Conservation (phyloP, 2,113 vertebrate genomes). For the Cephalopterus ornatus region DNA sequence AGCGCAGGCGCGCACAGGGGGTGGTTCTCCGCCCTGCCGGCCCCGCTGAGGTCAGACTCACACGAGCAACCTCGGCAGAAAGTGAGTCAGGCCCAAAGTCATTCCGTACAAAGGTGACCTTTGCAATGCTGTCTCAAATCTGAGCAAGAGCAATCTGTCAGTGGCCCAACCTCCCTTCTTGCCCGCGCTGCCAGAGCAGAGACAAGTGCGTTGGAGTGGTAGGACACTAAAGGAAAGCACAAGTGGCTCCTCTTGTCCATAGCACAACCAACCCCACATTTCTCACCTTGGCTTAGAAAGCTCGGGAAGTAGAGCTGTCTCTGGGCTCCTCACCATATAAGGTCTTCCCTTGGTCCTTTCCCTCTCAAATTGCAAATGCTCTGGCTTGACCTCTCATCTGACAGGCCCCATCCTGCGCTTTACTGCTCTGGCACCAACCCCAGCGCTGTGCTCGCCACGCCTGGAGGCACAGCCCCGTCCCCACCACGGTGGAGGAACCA, state of each 20-base stretch:
- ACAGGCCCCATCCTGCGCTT: neutral
- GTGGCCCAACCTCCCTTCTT: neutral
- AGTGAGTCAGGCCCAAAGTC: constrained; percentile 22
- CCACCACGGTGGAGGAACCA: rapidly evolving
- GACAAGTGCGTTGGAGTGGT: neutral
- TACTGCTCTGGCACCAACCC: neutral
- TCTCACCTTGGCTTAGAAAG: neutral
- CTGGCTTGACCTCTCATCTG: neutral
- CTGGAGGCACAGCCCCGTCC: neutral
- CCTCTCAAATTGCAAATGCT: neutral
- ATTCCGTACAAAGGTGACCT: constrained; percentile 45
- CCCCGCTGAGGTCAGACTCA: neutral
- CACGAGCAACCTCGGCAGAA: neutral
- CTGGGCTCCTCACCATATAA: neutral
- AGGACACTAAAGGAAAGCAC: neutral
- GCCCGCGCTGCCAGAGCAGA: neutral
- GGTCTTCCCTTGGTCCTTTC: neutral
- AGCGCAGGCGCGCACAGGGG: neutral
- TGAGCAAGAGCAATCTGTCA: neutral
- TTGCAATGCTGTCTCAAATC: neutral
- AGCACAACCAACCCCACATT: neutral
- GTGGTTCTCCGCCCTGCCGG: neutral
- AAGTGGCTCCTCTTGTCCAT: neutral
- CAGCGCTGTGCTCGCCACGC: neutral
- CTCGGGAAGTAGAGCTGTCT: neutral